phyloP scores from a whole-genome alignment of 53 echinoderm and acorn worm genomes.

The Temnopleurus reevesii region DNA sequence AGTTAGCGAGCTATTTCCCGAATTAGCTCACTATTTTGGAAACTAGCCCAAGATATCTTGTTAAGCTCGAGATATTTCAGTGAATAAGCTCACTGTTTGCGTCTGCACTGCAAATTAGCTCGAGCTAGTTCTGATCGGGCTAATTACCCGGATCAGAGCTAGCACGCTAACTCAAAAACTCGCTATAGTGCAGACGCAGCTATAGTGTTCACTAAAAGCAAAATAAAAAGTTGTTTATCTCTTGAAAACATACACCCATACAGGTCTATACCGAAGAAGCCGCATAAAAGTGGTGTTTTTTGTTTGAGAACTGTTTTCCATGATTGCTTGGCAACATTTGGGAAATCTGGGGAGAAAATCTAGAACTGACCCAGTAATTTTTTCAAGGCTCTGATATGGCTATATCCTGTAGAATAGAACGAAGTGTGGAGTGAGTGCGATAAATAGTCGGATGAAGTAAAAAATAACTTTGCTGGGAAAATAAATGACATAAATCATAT shows the following conservation, averaged over 20 bases:
- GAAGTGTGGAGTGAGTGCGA: neutral
- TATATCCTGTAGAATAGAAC: neutral
- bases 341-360: slow-evolving; percentile 2
- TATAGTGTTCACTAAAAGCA: no score
- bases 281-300: slow-evolving; percentile 2
- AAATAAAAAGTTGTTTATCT: no score
- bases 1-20: no score
- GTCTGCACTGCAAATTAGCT: no score
- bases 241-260: neutral
- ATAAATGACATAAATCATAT: neutral
- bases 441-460: neutral
- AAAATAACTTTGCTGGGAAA: neutral
- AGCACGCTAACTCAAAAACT: no score
- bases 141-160: no score
- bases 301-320: slow-evolving; percentile 37
- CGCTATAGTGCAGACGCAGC: no score
- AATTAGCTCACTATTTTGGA: no score
- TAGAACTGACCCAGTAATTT: slow-evolving; percentile 27
- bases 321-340: slow-evolving; percentile 10
- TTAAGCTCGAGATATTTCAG: no score
- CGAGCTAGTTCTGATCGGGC: no score
- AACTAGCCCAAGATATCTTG: no score
- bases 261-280: neutral
- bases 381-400: slow-evolving; percentile 17
- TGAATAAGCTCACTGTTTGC: no score